Base-by-base conservation (phyloP, 2,888 invertebrate genomes). In the Chymomyza fuscimana region DNA sequence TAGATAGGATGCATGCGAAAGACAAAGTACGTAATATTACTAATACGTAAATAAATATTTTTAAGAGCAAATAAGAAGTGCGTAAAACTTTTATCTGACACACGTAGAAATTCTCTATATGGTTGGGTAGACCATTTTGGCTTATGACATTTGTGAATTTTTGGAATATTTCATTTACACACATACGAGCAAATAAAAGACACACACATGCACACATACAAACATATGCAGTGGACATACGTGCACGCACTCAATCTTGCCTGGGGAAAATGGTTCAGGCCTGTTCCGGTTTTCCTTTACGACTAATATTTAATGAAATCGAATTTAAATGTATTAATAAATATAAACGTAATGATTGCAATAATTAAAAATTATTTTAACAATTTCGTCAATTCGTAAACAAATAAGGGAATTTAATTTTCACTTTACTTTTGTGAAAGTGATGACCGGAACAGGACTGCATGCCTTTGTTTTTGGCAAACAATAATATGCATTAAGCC, bases 381-480 rank as follows among this genome's bases (percentile, higher is more conserved):
- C 32, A 32, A 32, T 19, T 19, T 19, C 19, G 19, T 19, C 19
- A 25, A 25, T 25, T 25, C 25, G 25, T 25, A 25, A 25, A 25
- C 25, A 25, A 32, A 32, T 32, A 32, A 32, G 32, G 0, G 32
- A 32, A 32, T 9, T 32, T 32, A 0, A 32, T 32, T 3, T 32
- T 7, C 32, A 32, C 32, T 32, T 32, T 7, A 32, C 5, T 32
- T 32, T 32, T 7, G 32, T 9, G 7, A 32, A 32, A 32, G 32
- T 32, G 32, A 32, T 32, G 1, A 3, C 9, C 32, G 32, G 32
- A 32, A 32, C 32, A 32, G 32, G 5, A 32, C 9, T 32, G 32
- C 9, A 58, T 69, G 76, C 80, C 51, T 78, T 81, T 81, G 79
- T 73, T 76, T 73, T 70, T 67, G 71, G 69, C 52, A 51, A 32